Evolutionary conservation across 2,113 vertebrate genomes (phyloP), one percentile per base, ranked within the genome.

Genomic region (Oryzias melastigma): DNA sequence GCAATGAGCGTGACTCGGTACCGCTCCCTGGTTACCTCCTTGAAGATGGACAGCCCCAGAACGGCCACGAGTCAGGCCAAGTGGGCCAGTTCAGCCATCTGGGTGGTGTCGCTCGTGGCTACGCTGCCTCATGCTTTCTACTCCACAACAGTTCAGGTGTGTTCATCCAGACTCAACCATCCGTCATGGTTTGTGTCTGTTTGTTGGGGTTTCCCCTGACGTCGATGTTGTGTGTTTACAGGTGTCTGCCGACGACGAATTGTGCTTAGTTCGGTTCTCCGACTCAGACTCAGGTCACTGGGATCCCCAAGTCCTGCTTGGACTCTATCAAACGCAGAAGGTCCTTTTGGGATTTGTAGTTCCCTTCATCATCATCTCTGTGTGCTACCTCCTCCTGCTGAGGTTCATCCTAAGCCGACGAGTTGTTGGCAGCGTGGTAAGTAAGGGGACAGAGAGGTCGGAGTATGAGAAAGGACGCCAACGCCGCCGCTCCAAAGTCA

Each of bases 1-100:
- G 91, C 91, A 56, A 93, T 93, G 92, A 93, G 92, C 2, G 86
- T 93, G 55, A 89, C 91, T 2, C 89, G 92, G 15, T 94, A 93
- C 81, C 89, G 80, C 81, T 80, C 90, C 1, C 73, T 93, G 54
- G 72, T 88, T 0, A 91, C 86, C 0, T 90, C 92, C 1, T 52
- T 92, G 40, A 91, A 85, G 73, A 88, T 91, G 86, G 75, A 79
- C 5, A 85, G 85, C 25, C 87, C 90, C 1, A 71, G 65, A 24
- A 55, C 50, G 0, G 73, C 80, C 10, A 60, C 69, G 0, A 14
- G 66, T 7, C 77, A 77, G 0, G 90, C 90, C 16, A 89, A 86
- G 63, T 91, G 89, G 86, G 88, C 85, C 61, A 92, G 91, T 70
- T 59, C 90, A 27, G 78, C 78, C 51, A 91, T 93, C 55, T 94